Conservation (phyloP, 1,140 invertebrate genomes). For the Palaemon carinicauda region DNA sequence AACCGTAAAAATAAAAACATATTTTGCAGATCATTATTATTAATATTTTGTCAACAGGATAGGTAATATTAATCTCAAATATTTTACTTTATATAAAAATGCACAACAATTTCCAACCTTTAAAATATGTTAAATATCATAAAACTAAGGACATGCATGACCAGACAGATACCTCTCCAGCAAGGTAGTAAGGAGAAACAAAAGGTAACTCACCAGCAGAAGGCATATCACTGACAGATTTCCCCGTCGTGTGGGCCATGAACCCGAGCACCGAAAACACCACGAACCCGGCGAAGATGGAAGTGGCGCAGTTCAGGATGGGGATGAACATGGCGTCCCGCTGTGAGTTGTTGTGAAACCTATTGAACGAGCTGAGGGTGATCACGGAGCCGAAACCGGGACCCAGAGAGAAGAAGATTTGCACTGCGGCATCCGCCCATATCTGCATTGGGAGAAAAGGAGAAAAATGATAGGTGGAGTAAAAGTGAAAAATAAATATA, state of each 20-base stretch:
- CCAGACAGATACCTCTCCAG: no score
- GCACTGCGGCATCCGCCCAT: conserved; percentile 88
- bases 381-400: conserved; percentile 85
- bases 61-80: no score
- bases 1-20: no score
- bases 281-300: conserved; percentile 61
- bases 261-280: conserved; percentile 71
- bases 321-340: conserved; percentile 56
- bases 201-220: conserved; percentile 42
- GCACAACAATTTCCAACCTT: no score
- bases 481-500: background rate
- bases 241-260: conserved; percentile 75
- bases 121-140: no score
- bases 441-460: conserved; percentile 30
- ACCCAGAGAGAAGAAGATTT: conserved; percentile 86
- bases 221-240: conserved; percentile 26
- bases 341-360: conserved; percentile 62
- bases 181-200: background rate
- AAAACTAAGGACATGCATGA: no score
- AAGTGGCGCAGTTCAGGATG: conserved; percentile 54
- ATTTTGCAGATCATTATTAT: no score
- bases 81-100: no score
- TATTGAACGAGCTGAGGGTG: conserved; percentile 81
- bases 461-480: no score
- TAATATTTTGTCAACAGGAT: no score